These are phyloP conservation scores for Saguinus midas DNA, from an alignment of 2,113 vertebrate genomes.

Conservation along the genomic window DNA sequence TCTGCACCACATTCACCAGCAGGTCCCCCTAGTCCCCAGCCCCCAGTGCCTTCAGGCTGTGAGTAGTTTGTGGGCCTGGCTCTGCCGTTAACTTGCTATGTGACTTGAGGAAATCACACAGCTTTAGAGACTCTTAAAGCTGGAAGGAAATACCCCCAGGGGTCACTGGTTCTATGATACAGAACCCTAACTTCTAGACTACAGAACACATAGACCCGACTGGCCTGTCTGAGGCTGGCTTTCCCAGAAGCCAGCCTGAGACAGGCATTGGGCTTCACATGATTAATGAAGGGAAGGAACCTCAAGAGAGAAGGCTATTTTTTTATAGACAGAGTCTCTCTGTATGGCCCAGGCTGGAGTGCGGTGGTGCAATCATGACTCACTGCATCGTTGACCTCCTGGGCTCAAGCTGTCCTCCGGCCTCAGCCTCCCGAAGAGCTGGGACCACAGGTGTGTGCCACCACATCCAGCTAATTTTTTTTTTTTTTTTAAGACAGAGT, in stretches of 20 bases:
- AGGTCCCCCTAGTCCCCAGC: neutral
- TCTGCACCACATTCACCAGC: neutral
- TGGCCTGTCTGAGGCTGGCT: neutral
- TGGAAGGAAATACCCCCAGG: neutral
- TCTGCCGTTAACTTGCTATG: neutral
- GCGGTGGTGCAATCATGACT: no score
- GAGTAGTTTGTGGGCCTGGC: neutral
- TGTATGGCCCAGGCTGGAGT: no score
- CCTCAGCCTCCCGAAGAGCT: no score
- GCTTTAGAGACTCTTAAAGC: neutral
- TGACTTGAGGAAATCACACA: neutral
- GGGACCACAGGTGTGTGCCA: no score
- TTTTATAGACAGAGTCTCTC: no score
- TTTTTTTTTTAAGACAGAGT: no score
- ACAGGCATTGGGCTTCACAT: neutral
- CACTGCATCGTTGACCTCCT: no score
- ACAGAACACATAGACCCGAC: neutral
- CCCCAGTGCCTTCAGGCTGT: neutral
- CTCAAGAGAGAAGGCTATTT: neutral
- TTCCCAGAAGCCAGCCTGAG: neutral
- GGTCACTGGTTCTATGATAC: neutral
- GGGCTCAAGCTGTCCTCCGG: no score
- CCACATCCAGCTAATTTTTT: no score
- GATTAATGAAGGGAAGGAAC: neutral
- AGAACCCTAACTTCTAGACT: neutral